A percentile compares a stretch with the other conserved stretches of the same genome.
phyloP scores from a whole-genome alignment of 35 echinoderm and acorn worm species.

The Apostichopus japonicus region DNA sequence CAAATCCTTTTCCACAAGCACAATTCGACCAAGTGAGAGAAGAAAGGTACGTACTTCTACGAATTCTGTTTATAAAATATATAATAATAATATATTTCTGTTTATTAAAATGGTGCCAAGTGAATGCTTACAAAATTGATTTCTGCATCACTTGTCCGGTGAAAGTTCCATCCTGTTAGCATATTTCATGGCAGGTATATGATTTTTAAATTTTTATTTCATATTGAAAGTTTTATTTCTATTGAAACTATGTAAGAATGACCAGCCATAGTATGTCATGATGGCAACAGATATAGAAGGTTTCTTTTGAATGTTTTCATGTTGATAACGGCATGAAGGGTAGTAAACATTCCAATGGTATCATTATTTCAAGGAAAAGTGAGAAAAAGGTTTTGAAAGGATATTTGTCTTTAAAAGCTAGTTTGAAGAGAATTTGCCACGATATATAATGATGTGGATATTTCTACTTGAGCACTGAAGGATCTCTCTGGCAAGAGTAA shows the following conservation, averaged over 20 bases:
- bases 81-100: neutral
- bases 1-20: constrained; percentile 58
- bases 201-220: neutral
- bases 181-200: neutral
- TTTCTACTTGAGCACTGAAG: no score
- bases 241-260: neutral
- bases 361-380: no score
- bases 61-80: neutral
- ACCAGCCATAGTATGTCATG: neutral
- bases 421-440: no score
- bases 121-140: neutral
- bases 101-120: neutral
- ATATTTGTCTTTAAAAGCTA: no score
- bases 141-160: neutral
- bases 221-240: neutral
- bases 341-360: no score
- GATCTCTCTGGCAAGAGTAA: no score
- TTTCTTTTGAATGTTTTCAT: no score
- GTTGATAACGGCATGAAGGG: no score
- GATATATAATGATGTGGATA: no score
- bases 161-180: neutral
- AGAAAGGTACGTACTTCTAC: neutral
- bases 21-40: constrained; percentile 18
- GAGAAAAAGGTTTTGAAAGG: no score
- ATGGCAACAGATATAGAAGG: no score